Conservation (phyloP, 2,797 vertebrate genomes). For the Philypnodon macrostomus region DNA sequence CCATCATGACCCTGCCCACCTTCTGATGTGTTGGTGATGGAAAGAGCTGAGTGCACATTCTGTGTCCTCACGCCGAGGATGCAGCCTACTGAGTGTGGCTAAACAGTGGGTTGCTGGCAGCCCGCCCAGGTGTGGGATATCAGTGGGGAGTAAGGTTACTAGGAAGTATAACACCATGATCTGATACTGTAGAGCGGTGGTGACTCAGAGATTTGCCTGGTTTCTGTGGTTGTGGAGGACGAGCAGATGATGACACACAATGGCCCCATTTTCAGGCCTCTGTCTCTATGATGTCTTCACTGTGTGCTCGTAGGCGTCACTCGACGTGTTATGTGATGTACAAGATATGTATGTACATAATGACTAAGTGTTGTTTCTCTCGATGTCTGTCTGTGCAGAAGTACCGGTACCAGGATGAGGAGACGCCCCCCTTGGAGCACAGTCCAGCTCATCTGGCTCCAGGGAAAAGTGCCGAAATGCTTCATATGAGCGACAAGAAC, state of each 20-base stretch:
- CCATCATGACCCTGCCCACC: conserved; percentile 50
- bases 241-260: conserved; percentile 30
- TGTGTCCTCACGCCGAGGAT: conserved; percentile 60
- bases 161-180: conserved; percentile 53
- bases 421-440: conserved; percentile 96
- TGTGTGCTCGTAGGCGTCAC: conserved; percentile 47
- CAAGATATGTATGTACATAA: conserved; percentile 27
- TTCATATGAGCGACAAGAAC: conserved; percentile 91
- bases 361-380: neutral
- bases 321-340: conserved; percentile 22
- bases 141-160: conserved; percentile 54
- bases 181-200: conserved; percentile 36
- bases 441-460: conserved; percentile 91
- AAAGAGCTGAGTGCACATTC: conserved; percentile 54
- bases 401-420: conserved; percentile 98
- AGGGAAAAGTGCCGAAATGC: conserved; percentile 91
- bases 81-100: conserved; percentile 59
- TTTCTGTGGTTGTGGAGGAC: conserved; percentile 62
- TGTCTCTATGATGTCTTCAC: conserved; percentile 22
- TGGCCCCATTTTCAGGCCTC: conserved; percentile 33
- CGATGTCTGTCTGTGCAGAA: conserved; percentile 75
- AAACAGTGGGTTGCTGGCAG: conserved; percentile 62
- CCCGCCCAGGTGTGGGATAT: conserved; percentile 60
- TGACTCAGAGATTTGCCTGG: conserved; percentile 56
- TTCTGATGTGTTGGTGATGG: conserved; percentile 52